A percentile compares a stretch with the other conserved stretches of the same genome.
phyloP scores from a whole-genome alignment of 2,888 invertebrate genomes.

The Cataglyphis albicans region DNA sequence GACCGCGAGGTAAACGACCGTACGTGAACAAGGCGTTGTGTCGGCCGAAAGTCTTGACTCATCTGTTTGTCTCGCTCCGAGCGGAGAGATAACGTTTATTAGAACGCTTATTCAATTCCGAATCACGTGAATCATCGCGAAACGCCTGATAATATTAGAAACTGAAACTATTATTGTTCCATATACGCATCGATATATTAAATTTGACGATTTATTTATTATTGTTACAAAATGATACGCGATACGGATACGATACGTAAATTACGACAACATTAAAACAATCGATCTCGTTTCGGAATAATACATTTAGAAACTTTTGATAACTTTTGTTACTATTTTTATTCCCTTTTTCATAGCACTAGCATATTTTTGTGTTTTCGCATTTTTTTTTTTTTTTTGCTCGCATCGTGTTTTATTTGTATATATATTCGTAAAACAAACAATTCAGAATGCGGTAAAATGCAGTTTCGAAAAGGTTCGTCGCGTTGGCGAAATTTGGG shows the following conservation, averaged over 20 bases:
- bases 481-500: conserved; percentile 14
- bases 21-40: neutral
- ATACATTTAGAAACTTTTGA: neutral
- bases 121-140: conserved; percentile 16
- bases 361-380: conserved; percentile 33
- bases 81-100: conserved; percentile 43
- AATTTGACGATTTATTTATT: neutral
- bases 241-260: neutral
- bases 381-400: neutral
- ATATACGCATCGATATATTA: neutral
- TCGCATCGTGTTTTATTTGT: conserved; percentile 17
- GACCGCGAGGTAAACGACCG: neutral
- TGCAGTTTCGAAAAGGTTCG: conserved; percentile 29
- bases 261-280: neutral
- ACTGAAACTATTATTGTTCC: neutral
- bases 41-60: conserved; percentile 1
- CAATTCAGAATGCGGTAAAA: conserved; percentile 34
- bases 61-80: conserved; percentile 30
- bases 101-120: conserved; percentile 40
- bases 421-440: conserved; percentile 8
- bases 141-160: conserved; percentile 3
- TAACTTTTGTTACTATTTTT: conserved; percentile 17
- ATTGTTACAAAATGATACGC: neutral
- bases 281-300: conserved; percentile 11
- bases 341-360: conserved; percentile 5